phyloP scores from a whole-genome alignment of 2,888 invertebrate genomes.

The Troides oblongomaculatus region DNA sequence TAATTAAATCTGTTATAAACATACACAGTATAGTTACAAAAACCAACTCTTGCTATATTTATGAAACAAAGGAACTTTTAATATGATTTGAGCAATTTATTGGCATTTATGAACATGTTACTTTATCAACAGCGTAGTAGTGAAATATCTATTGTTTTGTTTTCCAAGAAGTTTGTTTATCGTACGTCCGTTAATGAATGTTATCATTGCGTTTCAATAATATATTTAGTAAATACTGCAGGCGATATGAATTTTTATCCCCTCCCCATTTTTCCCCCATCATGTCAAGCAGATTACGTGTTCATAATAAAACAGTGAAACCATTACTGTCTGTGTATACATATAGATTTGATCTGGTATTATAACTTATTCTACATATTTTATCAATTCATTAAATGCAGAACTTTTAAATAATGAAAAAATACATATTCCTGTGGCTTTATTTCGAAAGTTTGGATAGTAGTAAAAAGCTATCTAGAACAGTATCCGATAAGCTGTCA shows the following conservation, averaged over 20 bases:
- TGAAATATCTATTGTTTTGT: conserved; percentile 26
- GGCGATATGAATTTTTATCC: background rate
- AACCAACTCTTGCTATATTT: background rate
- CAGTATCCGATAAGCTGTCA: too few species aligned
- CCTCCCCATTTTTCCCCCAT: too few species aligned
- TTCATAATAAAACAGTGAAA: background rate
- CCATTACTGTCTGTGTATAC: too few species aligned
- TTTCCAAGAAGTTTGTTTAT: conserved; percentile 30
- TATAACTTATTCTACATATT: too few species aligned
- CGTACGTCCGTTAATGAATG: conserved; percentile 18
- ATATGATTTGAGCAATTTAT: background rate
- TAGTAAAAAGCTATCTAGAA: too few species aligned
- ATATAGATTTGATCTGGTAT: too few species aligned
- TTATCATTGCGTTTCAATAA: conserved; percentile 27
- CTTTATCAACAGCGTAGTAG: conserved; percentile 8
- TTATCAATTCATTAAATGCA: too few species aligned
- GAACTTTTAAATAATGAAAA: too few species aligned
- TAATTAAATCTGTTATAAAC: background rate
- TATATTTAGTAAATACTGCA: conserved; percentile 29
- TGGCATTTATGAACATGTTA: background rate
- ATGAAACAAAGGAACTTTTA: background rate
- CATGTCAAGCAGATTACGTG: background rate
- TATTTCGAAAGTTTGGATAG: too few species aligned
- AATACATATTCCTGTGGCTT: too few species aligned
- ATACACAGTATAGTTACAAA: background rate